Conservation (phyloP, 2,888 invertebrate species). For the Mycalesis mineus region DNA sequence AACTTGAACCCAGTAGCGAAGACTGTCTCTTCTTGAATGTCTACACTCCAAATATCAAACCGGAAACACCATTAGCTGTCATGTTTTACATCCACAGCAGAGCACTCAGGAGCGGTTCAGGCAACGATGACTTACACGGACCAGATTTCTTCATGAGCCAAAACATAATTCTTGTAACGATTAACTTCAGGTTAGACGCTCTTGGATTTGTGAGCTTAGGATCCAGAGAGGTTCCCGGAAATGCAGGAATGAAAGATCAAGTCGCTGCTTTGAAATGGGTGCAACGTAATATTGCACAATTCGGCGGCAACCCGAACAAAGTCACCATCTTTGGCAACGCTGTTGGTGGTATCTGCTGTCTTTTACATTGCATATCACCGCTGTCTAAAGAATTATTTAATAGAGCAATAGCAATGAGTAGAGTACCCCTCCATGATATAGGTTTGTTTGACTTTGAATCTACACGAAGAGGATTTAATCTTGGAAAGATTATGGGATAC, state of each 20-base stretch:
- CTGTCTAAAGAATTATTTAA: slow-evolving; percentile 51
- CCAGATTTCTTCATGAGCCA: slow-evolving; percentile 58
- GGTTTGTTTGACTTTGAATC: slow-evolving; percentile 41
- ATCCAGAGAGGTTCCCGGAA: slow-evolving; percentile 60
- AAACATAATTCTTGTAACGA: slow-evolving; percentile 55
- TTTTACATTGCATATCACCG: slow-evolving; percentile 48
- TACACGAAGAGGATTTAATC: slow-evolving; percentile 40
- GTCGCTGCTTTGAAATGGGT: slow-evolving; percentile 63
- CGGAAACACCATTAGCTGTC: slow-evolving; percentile 37
- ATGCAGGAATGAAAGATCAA: slow-evolving; percentile 71
- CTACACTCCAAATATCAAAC: slow-evolving; percentile 43
- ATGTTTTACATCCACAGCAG: slow-evolving; percentile 56
- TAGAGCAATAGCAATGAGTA: slow-evolving; percentile 81
- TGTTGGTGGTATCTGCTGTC: slow-evolving; percentile 44
- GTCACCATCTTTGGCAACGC: slow-evolving; percentile 69
- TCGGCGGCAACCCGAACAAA: slow-evolving; percentile 62
- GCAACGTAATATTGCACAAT: slow-evolving; percentile 51
- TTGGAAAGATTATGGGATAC: slow-evolving; percentile 45
- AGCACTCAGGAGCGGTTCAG: slow-evolving; percentile 49
- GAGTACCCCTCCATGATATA: slow-evolving; percentile 68
- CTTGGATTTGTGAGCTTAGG: slow-evolving; percentile 59
- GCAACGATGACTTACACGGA: slow-evolving; percentile 51
- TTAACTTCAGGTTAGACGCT: slow-evolving; percentile 60
- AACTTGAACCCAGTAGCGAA: slow-evolving; percentile 38
- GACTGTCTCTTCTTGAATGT: slow-evolving; percentile 57